Base-by-base conservation (phyloP, 2,888 invertebrate genomes). In the Leptinotarsa rubiginosa region DNA sequence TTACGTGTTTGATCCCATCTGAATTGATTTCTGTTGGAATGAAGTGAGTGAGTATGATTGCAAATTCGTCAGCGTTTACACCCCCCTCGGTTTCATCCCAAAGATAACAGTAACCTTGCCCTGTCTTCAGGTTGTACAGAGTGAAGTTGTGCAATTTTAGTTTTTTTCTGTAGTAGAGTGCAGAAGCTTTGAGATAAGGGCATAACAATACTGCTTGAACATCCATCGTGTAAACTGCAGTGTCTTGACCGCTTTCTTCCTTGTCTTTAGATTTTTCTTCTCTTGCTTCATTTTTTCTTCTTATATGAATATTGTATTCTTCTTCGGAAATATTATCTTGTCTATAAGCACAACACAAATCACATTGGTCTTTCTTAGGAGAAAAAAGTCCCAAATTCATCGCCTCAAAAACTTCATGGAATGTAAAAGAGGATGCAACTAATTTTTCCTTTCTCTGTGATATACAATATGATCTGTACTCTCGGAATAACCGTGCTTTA, bases 31-130 rank as follows among this genome's bases (percentile, higher is more conserved):
- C 31, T 54, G 54, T 54, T 54, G 54, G 18, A 54, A 54, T 54
- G 54, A 54, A 54, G 4, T 54, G 16, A 18, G 54, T 54, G 54
- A 54, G 54, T 54, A 54, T 54, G 54, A 1, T 54, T 54, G 75
- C 31, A 68, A 77, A 77, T 67, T 73, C 72, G 65, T 77, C 62
- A n/a, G 74, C 65, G n/a, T 62, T 65, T 15, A 78, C 47, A 4
- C 72, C 74, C 25, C 75, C 77, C 31, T 78, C 72, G 16, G 66
- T 49, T 70, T 79, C 78, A 47, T 77, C 50, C 77, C 77, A 79
- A n/a, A 77, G 25, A 64, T 54, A 78, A 62, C 78, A 79, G 54
- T 65, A 73, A 12, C 72, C 75, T 18, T 79, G 69, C 15, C 59
- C 49, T 15, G 59, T 64, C 65, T 70, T 76, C 50, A 76, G 47